Base-by-base conservation (phyloP, 1,140 invertebrate genomes). In the Drosophila albomicans region DNA sequence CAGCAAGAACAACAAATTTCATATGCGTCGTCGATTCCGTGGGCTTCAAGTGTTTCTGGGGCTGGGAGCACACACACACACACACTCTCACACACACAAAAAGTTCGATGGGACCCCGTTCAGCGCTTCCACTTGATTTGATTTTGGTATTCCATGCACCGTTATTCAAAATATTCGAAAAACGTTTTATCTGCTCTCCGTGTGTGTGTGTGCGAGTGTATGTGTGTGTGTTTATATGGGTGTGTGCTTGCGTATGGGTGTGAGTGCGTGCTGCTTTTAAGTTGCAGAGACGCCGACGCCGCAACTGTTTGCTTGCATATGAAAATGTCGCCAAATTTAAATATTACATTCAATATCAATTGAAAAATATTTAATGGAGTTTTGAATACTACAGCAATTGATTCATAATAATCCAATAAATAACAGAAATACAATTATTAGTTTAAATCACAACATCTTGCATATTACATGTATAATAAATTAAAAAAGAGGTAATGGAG, bases 111-210 rank as follows among this genome's bases (percentile, higher is more conserved):
- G 73, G 49, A 32, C 32, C 46, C 64, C 65, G 69, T 43, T 46
- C 81, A 76, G 79, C 69, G 73, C 78, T 89, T 89, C 85, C 85
- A 89, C 81, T 89, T 89, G 85, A 89, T 89, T 89, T 89, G 86
- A 89, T 89, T 88, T 89, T 89, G 85, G 85, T 89, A 89, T 89
- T 88, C 81, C 78, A 89, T 76, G 86, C 88, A 89, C 85, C 85
- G 85, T 89, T 89, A 89, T 89, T 89, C 85, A 85, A 89, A 89
- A 89, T 81, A 89, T 89, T 89, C 85, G 86, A 90, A 85, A 89
- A 89, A 89, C 85, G 85, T 89, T 89, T 89, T 85, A 80, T 56
- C 59, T 56, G 10, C 15, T 30, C 15, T 4, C 32, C 28, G 20
- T n/a, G n/a, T 28, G 35, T 7, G 30, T 52, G 7, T 28, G 7